Conservation (phyloP, 2,113 vertebrate genomes). For the Bufo bufo region DNA sequence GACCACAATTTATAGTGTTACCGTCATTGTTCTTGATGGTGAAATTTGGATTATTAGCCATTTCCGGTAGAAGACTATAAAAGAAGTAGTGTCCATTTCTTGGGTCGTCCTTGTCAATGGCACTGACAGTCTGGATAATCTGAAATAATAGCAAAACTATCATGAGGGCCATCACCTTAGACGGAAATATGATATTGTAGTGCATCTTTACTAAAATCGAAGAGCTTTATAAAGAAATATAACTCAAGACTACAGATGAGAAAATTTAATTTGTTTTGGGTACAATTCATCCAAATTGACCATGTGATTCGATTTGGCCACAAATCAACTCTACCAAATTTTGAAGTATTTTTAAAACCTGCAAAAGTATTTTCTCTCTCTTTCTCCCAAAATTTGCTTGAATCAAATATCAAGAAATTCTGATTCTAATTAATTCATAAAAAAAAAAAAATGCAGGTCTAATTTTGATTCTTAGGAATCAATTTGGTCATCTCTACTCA, state of each 20-base stretch:
- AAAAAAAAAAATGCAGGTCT: too few species aligned
- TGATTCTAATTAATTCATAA: too few species aligned
- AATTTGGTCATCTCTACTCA: too few species aligned
- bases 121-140: conserved; percentile 96
- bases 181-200: background rate
- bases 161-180: background rate
- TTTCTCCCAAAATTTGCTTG: too few species aligned
- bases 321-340: too few species aligned
- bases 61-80: conserved; percentile 91
- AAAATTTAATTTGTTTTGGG: too few species aligned
- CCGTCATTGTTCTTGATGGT: conserved; percentile 96
- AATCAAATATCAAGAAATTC: too few species aligned
- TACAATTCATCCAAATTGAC: too few species aligned
- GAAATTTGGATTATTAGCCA: conserved; percentile 96
- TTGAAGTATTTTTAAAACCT: too few species aligned
- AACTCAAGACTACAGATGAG: background rate
- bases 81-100: conserved; percentile 94
- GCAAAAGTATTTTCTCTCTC: too few species aligned
- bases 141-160: conserved; percentile 68
- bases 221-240: background rate
- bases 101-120: conserved; percentile 93
- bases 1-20: conserved; percentile 63
- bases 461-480: too few species aligned
- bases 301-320: too few species aligned
- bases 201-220: background rate